Evolutionary conservation across 2,888 invertebrate genomes (phyloP), one percentile per base, ranked within the genome.

Genomic region (Agriopis aurantiaria): DNA sequence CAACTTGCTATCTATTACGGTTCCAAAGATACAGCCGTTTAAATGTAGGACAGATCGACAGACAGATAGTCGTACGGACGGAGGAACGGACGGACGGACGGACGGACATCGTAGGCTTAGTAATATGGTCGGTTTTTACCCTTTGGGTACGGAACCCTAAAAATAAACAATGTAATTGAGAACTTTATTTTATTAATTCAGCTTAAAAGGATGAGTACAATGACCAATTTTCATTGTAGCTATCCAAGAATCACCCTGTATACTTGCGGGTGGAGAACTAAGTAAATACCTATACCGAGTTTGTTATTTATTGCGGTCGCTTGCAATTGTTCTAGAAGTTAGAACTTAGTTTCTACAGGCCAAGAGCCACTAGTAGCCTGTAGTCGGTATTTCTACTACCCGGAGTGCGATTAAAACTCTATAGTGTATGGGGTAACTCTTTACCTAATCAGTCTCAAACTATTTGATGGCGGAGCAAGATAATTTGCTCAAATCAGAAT

Each of bases 201-300:
- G 33, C 3, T 33, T 33, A 33, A 33, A 33, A 51, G 2, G 5
- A 43, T 43, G 43, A 10, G 5, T 8, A 43, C 43, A 8, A 43
- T 8, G 9, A 43, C 48, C 48, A 1, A 1, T 14, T 8, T 14
- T 7, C 8, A 8, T 14, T 14, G 14, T n/a, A 49, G 49, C 8
- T 49, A 12, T 33, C 60, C 68, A 63, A 40, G n/a, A 55, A 10
- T 68, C 70, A 75, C 70, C 59, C 52, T 62, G 71, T 74, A 79
- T 74, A 74, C 72, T 74, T 72, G 76, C 64, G 63, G 72, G 68
- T 74, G 65, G 69, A 23, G 53, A 73, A 77, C 72, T 75, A 71
- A 74, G 64, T 71, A 68, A 63, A 69, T 65, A 72, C 66, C 64
- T 64, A 64, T 33, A 62, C 48, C 12, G 55, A 65, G 64, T 68